phyloP scores from a whole-genome alignment of 2,113 vertebrate genomes.

The Saccopteryx leptura region DNA sequence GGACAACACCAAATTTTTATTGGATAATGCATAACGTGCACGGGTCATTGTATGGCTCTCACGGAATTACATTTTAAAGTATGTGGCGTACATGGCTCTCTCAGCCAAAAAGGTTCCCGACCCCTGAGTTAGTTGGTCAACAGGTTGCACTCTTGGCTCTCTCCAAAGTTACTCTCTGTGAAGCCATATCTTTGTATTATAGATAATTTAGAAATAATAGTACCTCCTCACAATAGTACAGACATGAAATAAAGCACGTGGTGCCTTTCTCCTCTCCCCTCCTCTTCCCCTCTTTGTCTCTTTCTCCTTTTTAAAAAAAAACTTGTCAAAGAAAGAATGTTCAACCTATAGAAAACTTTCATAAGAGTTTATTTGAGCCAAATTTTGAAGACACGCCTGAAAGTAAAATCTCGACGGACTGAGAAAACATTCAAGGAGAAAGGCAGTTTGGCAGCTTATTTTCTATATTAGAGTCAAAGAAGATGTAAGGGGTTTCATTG shows the following conservation, averaged over 20 bases:
- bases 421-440: neutral
- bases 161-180: neutral
- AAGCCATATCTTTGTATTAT: neutral
- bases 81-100: no score
- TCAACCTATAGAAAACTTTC: neutral
- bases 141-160: neutral
- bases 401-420: neutral
- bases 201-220: constrained; percentile 8
- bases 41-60: no score
- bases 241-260: neutral
- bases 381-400: neutral
- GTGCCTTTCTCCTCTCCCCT: neutral
- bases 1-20: no score
- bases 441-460: neutral
- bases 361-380: neutral
- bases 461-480: neutral
- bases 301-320: neutral
- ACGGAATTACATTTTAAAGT: no score
- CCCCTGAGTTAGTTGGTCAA: neutral
- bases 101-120: no score
- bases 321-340: neutral
- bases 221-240: neutral
- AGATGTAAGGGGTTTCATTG: neutral
- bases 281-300: neutral
- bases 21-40: no score